These are phyloP conservation scores for Aleadryas rufinucha DNA, from an alignment of 2,113 vertebrate genomes.

Conservation along the genomic window DNA sequence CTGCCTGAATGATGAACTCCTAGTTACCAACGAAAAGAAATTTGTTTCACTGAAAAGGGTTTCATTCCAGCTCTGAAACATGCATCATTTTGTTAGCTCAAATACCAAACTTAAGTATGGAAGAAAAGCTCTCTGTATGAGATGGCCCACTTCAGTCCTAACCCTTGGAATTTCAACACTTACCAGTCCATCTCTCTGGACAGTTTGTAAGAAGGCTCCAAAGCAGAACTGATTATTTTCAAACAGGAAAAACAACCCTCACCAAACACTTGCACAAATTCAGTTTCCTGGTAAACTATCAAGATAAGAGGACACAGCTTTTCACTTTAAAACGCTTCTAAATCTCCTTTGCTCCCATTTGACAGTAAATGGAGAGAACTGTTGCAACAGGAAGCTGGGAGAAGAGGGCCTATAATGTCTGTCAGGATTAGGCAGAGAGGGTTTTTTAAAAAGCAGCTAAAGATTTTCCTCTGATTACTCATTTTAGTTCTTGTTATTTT, in stretches of 20 bases:
- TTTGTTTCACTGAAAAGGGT: neutral
- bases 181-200: neutral
- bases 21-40: neutral
- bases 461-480: neutral
- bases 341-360: neutral
- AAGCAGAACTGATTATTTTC: neutral
- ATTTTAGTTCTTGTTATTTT: neutral
- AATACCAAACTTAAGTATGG: neutral
- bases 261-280: neutral
- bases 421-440: neutral
- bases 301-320: neutral
- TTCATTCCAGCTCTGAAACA: neutral
- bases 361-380: neutral
- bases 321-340: neutral
- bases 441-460: neutral
- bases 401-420: neutral
- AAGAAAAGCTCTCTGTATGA: neutral
- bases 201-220: neutral
- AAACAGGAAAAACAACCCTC: neutral
- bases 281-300: neutral
- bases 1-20: neutral
- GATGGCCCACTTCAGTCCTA: neutral
- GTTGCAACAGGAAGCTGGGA: neutral
- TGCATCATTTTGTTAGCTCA: neutral
- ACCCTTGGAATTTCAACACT: neutral